These are phyloP conservation scores for Myrmophylax atrothorax DNA, from an alignment of 2,113 vertebrate species.

Conservation along the genomic window DNA sequence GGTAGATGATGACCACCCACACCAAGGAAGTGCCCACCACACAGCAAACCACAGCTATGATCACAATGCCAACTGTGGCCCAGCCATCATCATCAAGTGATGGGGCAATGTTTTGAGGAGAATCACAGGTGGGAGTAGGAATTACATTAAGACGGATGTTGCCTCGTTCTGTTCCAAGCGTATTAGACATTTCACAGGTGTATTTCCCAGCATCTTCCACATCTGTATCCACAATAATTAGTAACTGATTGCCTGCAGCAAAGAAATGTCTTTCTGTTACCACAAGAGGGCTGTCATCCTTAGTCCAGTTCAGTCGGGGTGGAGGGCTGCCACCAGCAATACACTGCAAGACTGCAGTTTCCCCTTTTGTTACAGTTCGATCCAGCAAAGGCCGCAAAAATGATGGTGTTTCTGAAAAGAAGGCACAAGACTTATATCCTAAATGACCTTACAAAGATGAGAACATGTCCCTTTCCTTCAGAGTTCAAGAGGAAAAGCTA, in stretches of 20 bases:
- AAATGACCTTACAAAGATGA: neutral
- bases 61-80: conserved; percentile 95
- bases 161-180: conserved; percentile 90
- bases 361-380: conserved; percentile 89
- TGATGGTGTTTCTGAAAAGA: conserved; percentile 88
- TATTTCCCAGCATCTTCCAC: conserved; percentile 90
- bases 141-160: conserved; percentile 86
- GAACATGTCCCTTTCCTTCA: neutral
- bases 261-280: conserved; percentile 96
- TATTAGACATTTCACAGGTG: conserved; percentile 97
- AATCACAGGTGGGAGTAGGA: conserved; percentile 91
- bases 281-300: conserved; percentile 89
- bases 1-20: conserved; percentile 99
- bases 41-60: conserved; percentile 98
- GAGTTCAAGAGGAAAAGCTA: neutral
- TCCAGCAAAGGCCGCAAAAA: conserved; percentile 91
- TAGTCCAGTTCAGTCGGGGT: conserved; percentile 94
- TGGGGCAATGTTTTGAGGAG: conserved; percentile 76
- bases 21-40: conserved; percentile 97
- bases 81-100: conserved; percentile 87
- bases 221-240: conserved; percentile 92
- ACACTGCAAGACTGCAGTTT: conserved; percentile 93
- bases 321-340: conserved; percentile 93
- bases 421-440: neutral
- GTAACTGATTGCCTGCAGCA: conserved; percentile 92